A percentile compares a stretch with the other conserved stretches of the same genome.
phyloP scores from a whole-genome alignment of 2,888 invertebrate genomes.

The Gerris lacustris region DNA sequence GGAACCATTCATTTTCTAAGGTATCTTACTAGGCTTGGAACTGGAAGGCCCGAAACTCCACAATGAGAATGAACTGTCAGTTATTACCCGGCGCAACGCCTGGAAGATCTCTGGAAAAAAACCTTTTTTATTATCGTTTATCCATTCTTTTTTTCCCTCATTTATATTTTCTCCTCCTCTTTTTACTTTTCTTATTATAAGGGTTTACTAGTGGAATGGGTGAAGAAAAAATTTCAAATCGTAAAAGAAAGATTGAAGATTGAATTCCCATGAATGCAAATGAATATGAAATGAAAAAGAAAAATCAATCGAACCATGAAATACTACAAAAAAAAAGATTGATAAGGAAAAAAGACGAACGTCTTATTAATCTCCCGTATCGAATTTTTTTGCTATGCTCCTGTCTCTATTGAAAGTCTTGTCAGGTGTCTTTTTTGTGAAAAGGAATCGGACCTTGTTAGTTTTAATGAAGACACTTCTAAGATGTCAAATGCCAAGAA shows the following conservation, averaged over 20 bases:
- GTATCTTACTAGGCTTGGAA: background rate
- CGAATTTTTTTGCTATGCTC: background rate
- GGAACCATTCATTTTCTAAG: background rate
- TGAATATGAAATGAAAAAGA: background rate
- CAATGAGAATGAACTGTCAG: conserved; percentile 1
- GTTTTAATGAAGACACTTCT: conserved; percentile 1
- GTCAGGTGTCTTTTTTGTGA: background rate
- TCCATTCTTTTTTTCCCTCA: background rate
- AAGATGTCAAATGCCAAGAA: background rate
- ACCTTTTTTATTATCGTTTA: background rate
- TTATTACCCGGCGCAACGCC: background rate
- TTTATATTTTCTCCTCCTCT: background rate
- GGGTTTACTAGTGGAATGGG: too few species aligned
- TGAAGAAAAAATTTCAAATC: too few species aligned
- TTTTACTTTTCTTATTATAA: too few species aligned
- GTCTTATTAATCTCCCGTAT: background rate
- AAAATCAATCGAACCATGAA: background rate
- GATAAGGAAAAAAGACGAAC: too few species aligned
- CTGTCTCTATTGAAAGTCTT: background rate
- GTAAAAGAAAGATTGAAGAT: background rate
- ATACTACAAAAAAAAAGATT: background rate
- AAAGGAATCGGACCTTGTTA: background rate
- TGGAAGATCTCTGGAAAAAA: background rate
- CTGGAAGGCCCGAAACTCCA: too few species aligned
- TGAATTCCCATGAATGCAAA: background rate